Evolutionary conservation across 2,888 invertebrate genomes (phyloP).

Genomic region (Crocallis elinguaria): DNA sequence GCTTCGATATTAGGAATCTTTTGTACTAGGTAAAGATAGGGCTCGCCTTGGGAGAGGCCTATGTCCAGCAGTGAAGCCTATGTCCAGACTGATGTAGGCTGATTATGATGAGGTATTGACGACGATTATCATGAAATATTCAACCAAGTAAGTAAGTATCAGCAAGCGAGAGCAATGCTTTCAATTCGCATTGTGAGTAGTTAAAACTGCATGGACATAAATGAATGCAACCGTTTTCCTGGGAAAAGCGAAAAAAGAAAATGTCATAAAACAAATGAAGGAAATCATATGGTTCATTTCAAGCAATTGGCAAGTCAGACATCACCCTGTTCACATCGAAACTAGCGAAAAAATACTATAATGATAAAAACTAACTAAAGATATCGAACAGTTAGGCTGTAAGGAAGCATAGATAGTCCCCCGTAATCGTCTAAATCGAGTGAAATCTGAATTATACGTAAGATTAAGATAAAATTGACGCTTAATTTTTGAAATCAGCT

Average conservation of each 20-base stretch:
- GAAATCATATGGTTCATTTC: slow-evolving; percentile 80
- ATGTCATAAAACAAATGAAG: slow-evolving; percentile 77
- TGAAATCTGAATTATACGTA: slow-evolving; percentile 66
- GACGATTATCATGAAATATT: no score
- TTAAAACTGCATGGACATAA: slow-evolving; percentile 18
- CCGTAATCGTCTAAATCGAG: slow-evolving; percentile 57
- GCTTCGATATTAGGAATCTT: no score
- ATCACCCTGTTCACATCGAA: slow-evolving; percentile 63
- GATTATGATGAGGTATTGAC: no score
- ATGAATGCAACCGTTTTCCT: slow-evolving; percentile 28
- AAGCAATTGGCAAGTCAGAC: slow-evolving; percentile 76
- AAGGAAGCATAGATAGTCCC: slow-evolving; percentile 57
- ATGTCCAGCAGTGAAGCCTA: no score
- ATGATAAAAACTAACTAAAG: slow-evolving; percentile 60
- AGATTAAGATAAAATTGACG: slow-evolving; percentile 59
- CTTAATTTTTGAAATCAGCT: slow-evolving; percentile 56
- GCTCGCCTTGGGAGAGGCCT: no score
- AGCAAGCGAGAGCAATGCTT: no score
- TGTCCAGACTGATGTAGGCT: no score
- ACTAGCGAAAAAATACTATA: slow-evolving; percentile 64
- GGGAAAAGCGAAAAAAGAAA: slow-evolving; percentile 66
- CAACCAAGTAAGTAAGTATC: no score
- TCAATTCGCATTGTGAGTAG: no score
- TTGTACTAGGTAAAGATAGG: no score
- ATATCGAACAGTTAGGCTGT: slow-evolving; percentile 61